phyloP scores from a whole-genome alignment of 2,888 invertebrate genomes.

The Ichneumoninae sp. region DNA sequence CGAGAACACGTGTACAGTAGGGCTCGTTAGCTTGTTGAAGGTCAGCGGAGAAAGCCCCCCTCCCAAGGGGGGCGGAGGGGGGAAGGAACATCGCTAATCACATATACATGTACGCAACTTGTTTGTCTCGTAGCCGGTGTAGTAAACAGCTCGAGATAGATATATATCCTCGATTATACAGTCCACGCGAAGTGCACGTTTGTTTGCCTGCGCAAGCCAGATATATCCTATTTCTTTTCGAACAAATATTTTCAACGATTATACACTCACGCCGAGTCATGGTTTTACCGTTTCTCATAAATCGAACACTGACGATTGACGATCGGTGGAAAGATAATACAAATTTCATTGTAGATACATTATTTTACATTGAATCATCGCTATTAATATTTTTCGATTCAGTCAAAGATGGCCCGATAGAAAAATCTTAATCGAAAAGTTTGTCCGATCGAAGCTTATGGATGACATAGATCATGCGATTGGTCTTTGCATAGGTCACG shows the following conservation, averaged over 20 bases:
- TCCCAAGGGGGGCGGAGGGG: neutral
- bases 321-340: neutral
- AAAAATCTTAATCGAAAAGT: neutral
- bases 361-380: neutral
- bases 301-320: neutral
- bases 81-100: conserved; percentile 18
- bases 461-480: neutral
- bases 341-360: neutral
- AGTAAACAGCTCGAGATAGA: conserved; percentile 36
- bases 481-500: neutral
- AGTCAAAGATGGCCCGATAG: neutral
- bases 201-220: conserved; percentile 17
- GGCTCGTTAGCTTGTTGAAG: conserved; percentile 21
- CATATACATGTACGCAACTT: conserved; percentile 29
- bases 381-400: neutral
- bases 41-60: conserved; percentile 17
- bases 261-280: neutral
- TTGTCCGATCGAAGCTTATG: neutral
- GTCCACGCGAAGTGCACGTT: conserved; percentile 4
- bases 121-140: conserved; percentile 16
- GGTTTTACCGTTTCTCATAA: conserved; percentile 1
- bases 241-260: conserved; percentile 23
- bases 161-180: neutral
- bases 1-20: neutral
- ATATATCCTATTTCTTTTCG: conserved; percentile 11